Base-by-base conservation (phyloP, 1,140 invertebrate genomes). In the Leucophenga varia region DNA sequence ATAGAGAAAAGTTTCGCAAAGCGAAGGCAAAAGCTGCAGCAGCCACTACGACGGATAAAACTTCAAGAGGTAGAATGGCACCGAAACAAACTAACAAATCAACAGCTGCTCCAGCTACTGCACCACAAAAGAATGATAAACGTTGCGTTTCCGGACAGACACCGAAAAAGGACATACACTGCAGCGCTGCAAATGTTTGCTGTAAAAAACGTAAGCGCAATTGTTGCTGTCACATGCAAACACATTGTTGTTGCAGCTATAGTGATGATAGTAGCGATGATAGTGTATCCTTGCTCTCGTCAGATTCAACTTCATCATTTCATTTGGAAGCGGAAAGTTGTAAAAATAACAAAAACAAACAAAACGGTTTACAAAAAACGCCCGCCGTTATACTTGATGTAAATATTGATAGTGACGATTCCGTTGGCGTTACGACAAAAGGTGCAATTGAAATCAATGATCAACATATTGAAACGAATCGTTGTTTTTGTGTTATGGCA, bases 401-500 rank as follows among this genome's bases (percentile, higher is more conserved):
- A 6, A 58, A 73, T 32, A 50, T 50, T 0, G 54, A 49, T 8
- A 57, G 44, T 13, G 51, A 56, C 1, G 59, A 67, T 20, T 54
- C 54, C 1, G 18, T 55, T 16, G 37, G 53, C 0, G 30, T 37
- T 2, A 42, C 40, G 7, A 41, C 50, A 7, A 38, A 22, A 17
- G 17, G 34, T 8, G 63, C 59, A 10, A 35, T 60, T 12, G 61
- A 73, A 25, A 60, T 70, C 9, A 59, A 65, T 8, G 70, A 73
- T 43, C 40, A 54, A 12, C 49, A 58, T 10, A 54, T 53, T 20
- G 52, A 61, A 54, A 61, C 39, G n/a, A 73, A 73, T 50, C 57
- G 69, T 3, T 50, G 70, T 44, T 73, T 72, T 34, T 61, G 60
- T 20, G 49, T 55, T 22, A 40, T 72, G 1, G 63, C 72, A 5